These are phyloP conservation scores for Mesorhabditis belari DNA, from an alignment of 2,888 invertebrate species.

Conservation along the genomic window DNA sequence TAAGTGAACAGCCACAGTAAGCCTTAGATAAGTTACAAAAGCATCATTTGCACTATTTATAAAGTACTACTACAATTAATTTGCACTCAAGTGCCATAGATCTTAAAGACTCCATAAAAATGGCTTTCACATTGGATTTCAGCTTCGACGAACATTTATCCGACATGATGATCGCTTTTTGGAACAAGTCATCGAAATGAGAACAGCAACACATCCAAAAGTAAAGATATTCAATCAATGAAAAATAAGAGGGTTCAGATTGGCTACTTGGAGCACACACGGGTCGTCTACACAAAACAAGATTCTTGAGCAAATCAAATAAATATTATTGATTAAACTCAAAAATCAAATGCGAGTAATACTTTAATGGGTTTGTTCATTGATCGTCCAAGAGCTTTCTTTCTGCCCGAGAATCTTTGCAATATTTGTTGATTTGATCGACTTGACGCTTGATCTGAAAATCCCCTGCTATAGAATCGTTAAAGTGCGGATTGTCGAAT, in stretches of 20 bases:
- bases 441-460: background rate
- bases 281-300: conserved; percentile 50
- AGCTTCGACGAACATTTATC: conserved; percentile 52
- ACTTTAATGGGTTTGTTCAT: too few relatives aligned
- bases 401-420: background rate
- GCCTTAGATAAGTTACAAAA: too few relatives aligned
- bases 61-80: too few relatives aligned
- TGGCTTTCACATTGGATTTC: conserved; percentile 15
- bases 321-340: background rate
- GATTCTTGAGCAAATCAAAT: conserved; percentile 12
- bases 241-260: background rate
- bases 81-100: too few relatives aligned
- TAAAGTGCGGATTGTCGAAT: too few relatives aligned
- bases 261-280: conserved; percentile 52
- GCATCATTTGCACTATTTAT: too few relatives aligned
- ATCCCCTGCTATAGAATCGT: too few relatives aligned
- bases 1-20: too few relatives aligned
- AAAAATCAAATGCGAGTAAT: too few relatives aligned
- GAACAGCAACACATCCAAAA: conserved; percentile 53
- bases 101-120: too few relatives aligned
- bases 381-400: background rate
- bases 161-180: conserved; percentile 51
- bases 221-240: background rate
- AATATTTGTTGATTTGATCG: background rate
- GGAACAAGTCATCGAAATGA: conserved; percentile 52